Evolutionary conservation across 2,888 invertebrate species (phyloP), one percentile per base, ranked within the genome.

Genomic region (Flexamia atlantica): DNA sequence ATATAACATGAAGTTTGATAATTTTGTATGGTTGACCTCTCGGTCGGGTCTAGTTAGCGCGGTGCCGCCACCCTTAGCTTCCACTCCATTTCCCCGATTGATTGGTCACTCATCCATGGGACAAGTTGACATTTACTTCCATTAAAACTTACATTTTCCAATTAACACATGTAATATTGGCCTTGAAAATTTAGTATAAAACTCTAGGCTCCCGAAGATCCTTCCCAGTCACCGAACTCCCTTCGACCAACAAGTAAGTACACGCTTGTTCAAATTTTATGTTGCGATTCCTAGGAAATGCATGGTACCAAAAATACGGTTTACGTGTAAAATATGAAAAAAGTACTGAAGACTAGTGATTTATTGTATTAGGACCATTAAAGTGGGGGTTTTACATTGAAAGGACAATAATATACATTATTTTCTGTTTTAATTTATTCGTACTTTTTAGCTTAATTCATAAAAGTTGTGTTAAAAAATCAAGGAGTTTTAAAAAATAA

Each of bases 131-230:
- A 46, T 12, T n/a, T 50, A 50, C 50, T 28, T 20, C 23, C 36
- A 72, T 72, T n/a, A 64, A 72, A 72, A 32, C 72, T 32, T 40
- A 72, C 72, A 72, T 72, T 40, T 72, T 76, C 30, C 76, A 76
- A 46, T 46, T 76, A 42, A 76, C 42, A 76, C 40, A 76, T 76
- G 23, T 76, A 28, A 50, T 50, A 17, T 4, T 42, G 28, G 76
- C 42, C 76, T 42, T 76, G 36, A 28, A 76, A 50, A 12, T 28
- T 23, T 23, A 40, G 7, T 10, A 20, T 20, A 23, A 76, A 76
- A 46, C 28, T 4, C 50, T 12, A 25, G 20, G 5, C 76, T n/a
- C 28, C 36, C 46, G 30, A 28, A 23, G 2, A 46, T 50, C 50
- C 76, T 42, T 64, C 64, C 20, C 76, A 76, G 76, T 76, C 76